phyloP scores from a whole-genome alignment of 2,888 invertebrate species.

The Cremastinae sp. region DNA sequence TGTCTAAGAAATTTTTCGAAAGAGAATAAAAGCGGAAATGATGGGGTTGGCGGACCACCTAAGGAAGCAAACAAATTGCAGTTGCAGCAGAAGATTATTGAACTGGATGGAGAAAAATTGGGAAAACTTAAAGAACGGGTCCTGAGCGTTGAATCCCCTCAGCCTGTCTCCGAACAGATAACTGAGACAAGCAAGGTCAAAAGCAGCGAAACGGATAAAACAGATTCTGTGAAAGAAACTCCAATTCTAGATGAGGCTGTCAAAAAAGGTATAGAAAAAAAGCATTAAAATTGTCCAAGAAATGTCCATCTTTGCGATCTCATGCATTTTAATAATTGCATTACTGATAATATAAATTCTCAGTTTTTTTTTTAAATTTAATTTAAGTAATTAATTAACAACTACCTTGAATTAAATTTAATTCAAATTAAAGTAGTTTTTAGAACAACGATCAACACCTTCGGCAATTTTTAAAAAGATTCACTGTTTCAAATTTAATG shows the following conservation, averaged over 20 bases:
- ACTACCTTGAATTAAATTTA: background rate
- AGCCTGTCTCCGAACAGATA: slow-evolving; percentile 9
- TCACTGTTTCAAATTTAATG: no score
- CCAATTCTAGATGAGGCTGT: slow-evolving; percentile 51
- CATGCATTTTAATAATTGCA: background rate
- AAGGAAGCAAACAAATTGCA: slow-evolving; percentile 51
- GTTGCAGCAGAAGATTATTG: slow-evolving; percentile 69
- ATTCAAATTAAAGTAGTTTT: no score
- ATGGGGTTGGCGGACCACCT: slow-evolving; percentile 43
- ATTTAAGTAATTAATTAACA: slow-evolving; percentile 13
- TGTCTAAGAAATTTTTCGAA: slow-evolving; percentile 62
- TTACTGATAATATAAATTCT: slow-evolving; percentile 30
- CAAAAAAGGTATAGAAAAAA: slow-evolving; percentile 46
- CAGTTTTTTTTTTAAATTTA: slow-evolving; percentile 20
- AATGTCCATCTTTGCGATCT: background rate
- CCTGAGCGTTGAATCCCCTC: slow-evolving; percentile 65
- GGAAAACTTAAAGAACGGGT: slow-evolving; percentile 76
- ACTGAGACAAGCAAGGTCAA: slow-evolving; percentile 55
- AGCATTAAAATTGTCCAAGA: background rate
- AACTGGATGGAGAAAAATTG: slow-evolving; percentile 72
- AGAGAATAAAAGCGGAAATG: slow-evolving; percentile 60
- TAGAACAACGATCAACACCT: no score
- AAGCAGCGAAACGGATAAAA: slow-evolving; percentile 44
- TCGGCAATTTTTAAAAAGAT: no score
- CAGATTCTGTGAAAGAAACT: slow-evolving; percentile 41